Evolutionary conservation across 1,140 invertebrate species (phyloP), one percentile per base, ranked within the genome.

Genomic region (roundworm (Caenorhabditis elegans)): DNA sequence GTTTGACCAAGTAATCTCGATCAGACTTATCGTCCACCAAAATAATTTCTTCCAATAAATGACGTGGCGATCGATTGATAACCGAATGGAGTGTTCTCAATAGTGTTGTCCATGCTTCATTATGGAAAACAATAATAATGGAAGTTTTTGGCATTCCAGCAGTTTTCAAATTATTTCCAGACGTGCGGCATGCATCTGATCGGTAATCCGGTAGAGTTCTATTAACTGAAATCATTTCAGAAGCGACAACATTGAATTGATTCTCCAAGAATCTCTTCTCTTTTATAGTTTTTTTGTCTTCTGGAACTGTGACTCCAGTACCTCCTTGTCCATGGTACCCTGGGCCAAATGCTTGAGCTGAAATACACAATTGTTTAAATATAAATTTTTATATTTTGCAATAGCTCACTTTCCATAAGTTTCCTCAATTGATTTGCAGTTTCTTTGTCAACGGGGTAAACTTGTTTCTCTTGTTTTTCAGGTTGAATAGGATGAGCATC

Each of bases 21-120:
- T 95, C 93, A 88, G 95, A 96, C n/a, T 94, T 93, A 90, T 97
- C 96, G 90, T 97, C 96, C 0, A 97, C 95, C 53, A 97, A 91
- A 86, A 98, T 94, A 79, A 97, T 95, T 92, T 97, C 95, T 86
- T 93, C 90, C 0, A 97, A 90, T 26, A 97, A 90, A 83, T 92
- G 82, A 24, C 89, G 89, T 0, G 95, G 95, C 2, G 95, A 95
- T 86, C 95, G 28, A 47, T 94, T 93, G 34, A 93, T 95, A 34
- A 94, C 94, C 85, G 94, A 95, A 90, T 94, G 94, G 10, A 96
- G 93, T 28, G 95, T 96, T 81, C 95, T 90, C 83, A 96, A 90
- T 1, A 96, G 90, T 8, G 95, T 95, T 0, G 95, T 95, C 94
- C 94, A 96, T 8, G 95, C 95, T 91, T 96, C 95, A 90, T 96